Evolutionary conservation across 2,797 vertebrate species (phyloP).

Genomic region (Argya squamiceps): DNA sequence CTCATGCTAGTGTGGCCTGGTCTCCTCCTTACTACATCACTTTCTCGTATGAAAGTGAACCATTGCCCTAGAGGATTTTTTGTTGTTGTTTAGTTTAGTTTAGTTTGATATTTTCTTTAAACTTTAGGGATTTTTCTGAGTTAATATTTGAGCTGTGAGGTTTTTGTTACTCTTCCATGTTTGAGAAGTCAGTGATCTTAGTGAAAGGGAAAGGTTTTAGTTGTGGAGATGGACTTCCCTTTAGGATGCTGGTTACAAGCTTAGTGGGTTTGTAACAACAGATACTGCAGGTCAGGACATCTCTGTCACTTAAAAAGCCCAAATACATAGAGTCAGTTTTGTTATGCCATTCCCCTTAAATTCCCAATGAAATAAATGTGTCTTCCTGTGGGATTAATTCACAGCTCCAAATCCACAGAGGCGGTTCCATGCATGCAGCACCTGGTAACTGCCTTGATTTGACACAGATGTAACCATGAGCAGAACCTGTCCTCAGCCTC

Average conservation of each 20-base stretch:
- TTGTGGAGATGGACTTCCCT: neutral
- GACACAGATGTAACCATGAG: neutral
- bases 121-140: neutral
- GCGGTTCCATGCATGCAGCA: neutral
- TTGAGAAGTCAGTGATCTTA: neutral
- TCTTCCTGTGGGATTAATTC: neutral
- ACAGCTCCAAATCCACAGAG: neutral
- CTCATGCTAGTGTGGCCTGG: fast-evolving
- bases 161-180: neutral
- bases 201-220: neutral
- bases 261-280: neutral
- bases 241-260: neutral
- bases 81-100: neutral
- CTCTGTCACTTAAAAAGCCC: neutral
- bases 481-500: neutral
- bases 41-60: neutral
- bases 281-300: neutral
- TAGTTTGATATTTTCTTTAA: neutral
- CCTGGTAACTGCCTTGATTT: neutral
- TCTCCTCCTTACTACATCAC: neutral
- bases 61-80: fast-evolving
- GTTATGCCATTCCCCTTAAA: neutral
- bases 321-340: neutral
- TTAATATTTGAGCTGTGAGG: neutral
- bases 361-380: neutral